phyloP scores from a whole-genome alignment of 2,888 invertebrate genomes.

The Hirtodrosophila alboralis region DNA sequence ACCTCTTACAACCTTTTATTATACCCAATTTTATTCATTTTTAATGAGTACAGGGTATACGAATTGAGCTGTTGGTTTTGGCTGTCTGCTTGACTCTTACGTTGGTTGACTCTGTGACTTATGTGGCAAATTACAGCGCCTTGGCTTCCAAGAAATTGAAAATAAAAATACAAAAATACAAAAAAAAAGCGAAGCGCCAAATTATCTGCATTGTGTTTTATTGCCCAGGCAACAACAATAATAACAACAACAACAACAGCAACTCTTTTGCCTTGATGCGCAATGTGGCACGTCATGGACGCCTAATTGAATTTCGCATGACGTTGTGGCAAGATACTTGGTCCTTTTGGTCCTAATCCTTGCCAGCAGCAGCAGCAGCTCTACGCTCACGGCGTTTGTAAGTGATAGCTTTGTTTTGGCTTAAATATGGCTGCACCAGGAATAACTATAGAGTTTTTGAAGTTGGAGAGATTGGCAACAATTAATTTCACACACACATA shows the following conservation, averaged over 20 bases:
- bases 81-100: conserved; percentile 27
- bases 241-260: conserved; percentile 18
- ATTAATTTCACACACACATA: conserved; percentile 80
- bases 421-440: conserved; percentile 42
- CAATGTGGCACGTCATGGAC: conserved; percentile 70
- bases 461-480: conserved; percentile 59
- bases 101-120: conserved; percentile 75
- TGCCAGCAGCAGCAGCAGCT: too few species aligned
- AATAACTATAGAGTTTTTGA: conserved; percentile 1
- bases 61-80: conserved; percentile 72
- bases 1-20: too few species aligned
- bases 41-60: conserved; percentile 10
- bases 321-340: conserved; percentile 44
- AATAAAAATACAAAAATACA: too few species aligned
- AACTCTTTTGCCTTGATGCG: conserved; percentile 51
- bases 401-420: conserved; percentile 77
- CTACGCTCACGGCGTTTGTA: conserved; percentile 55
- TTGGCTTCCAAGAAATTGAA: conserved; percentile 70
- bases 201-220: conserved; percentile 78
- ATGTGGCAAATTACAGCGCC: conserved; percentile 78
- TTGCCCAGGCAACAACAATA: conserved; percentile 51
- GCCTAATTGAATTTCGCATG: conserved; percentile 75
- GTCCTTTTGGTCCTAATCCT: conserved; percentile 77
- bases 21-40: neutral
- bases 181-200: too few species aligned